phyloP scores from a whole-genome alignment of 2,888 invertebrate species.

The Agonopterix alstromeriana region DNA sequence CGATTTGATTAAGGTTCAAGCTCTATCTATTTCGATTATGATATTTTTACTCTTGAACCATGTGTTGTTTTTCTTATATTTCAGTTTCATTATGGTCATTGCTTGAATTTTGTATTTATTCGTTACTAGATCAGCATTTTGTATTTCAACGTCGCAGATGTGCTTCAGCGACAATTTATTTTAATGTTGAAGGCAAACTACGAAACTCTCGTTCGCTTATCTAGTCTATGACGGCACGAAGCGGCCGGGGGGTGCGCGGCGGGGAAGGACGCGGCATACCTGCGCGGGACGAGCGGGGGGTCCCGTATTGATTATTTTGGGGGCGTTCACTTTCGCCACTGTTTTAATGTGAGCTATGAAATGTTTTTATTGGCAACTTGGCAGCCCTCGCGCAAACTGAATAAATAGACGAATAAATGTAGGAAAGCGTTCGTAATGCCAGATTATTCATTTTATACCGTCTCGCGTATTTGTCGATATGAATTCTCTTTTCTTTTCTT shows the following conservation, averaged over 20 bases:
- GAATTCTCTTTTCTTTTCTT: conserved; percentile 19
- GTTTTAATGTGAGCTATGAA: conserved; percentile 72
- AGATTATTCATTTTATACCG: conserved; percentile 44
- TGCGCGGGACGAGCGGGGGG: conserved; percentile 41
- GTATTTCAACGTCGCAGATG: too few relatives aligned
- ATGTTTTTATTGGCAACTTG: conserved; percentile 69
- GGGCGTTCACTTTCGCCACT: conserved; percentile 72
- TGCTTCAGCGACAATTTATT: neutral
- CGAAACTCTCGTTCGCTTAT: conserved; percentile 3
- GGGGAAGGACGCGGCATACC: conserved; percentile 41
- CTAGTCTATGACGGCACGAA: conserved; percentile 42
- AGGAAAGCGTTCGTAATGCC: conserved; percentile 38
- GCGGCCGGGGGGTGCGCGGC: conserved; percentile 25
- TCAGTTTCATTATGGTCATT: too few relatives aligned
- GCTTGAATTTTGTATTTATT: too few relatives aligned
- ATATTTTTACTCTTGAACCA: too few relatives aligned
- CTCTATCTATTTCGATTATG: too few relatives aligned
- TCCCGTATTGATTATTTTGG: conserved; percentile 51
- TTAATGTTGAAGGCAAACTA: too few relatives aligned
- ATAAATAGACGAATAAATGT: conserved; percentile 52
- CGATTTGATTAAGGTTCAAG: too few relatives aligned
- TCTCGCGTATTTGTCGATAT: conserved; percentile 19
- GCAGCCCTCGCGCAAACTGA: conserved; percentile 39
- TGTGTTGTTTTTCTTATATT: too few relatives aligned
- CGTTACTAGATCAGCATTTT: too few relatives aligned